Base-by-base conservation (phyloP, 2,113 vertebrate species). In the Phylloscopus trochilus region DNA sequence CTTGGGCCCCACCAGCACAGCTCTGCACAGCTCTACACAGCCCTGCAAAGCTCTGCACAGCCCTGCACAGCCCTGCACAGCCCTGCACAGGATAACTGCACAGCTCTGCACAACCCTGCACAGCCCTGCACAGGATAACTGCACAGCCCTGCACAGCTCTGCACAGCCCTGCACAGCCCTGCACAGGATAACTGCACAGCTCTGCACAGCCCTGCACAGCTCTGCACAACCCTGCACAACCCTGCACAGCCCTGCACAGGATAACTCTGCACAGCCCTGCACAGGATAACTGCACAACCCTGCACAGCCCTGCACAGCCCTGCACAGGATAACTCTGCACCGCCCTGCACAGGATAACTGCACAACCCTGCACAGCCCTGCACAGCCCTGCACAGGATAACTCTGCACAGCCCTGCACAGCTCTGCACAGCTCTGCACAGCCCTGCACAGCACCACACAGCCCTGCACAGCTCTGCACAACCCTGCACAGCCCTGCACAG, bases 281-380 rank as follows among this genome's bases (percentile, higher is more conserved):
- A 26, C 20, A 6, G n/a, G n/a, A n/a, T n/a, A n/a, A n/a, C n/a
- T n/a, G n/a, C n/a, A 8, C 13, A 4, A 11, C 53, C 0, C 63
- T 22, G 55, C 20, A 21, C 53, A 33, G 37, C 55, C 30, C 16
- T 4, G 58, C 53, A 22, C 52, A 10, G 49, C 52, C 5, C 53
- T 3, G 44, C 31, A 17, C 15, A 6, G n/a, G n/a, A n/a, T n/a
- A n/a, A n/a, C 52, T 1, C 47, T 27, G 49, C 49, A 51, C 49
- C 14, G 35, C 52, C 20, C 17, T 5, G 44, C 46, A 47, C 47
- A 47, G 55, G 46, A 15, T 39, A 39, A 39, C 37, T 13, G 63
- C 52, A 16, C 69, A 4, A 41, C 59, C 21, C 11, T 11, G 64
- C 43, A 18, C 10, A 5, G 47, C 47, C 1, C 62, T 17, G 26